A percentile compares a stretch with the other conserved stretches of the same genome.
Evolutionary conservation across 2,797 vertebrate species (phyloP).

Genomic region (Poeciliopsis presidionis): DNA sequence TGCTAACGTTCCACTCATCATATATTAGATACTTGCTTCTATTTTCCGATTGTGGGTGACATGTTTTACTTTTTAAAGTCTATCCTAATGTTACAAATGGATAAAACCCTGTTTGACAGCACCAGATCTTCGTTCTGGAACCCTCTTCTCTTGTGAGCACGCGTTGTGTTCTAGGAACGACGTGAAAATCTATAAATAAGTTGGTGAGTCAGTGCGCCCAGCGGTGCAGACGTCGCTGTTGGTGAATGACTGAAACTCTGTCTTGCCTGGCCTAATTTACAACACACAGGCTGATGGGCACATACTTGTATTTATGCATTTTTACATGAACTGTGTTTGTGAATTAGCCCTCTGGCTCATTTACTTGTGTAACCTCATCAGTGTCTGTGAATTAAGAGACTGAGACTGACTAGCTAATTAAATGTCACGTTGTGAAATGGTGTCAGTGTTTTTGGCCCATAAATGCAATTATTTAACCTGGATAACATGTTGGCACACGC

Average conservation of each 20-base stretch:
- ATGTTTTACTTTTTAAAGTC: slow-evolving; percentile 20
- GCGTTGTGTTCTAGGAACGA: slow-evolving; percentile 24
- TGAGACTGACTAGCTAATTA: not conserved
- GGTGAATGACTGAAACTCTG: slow-evolving; percentile 45
- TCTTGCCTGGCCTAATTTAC: slow-evolving; percentile 43
- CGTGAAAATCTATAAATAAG: slow-evolving; percentile 64
- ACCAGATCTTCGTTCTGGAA: slow-evolving; percentile 41
- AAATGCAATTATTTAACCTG: not conserved
- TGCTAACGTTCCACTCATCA: not conserved
- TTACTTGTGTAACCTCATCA: slow-evolving; percentile 4
- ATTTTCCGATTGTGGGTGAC: not conserved
- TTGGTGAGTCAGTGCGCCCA: slow-evolving; percentile 26
- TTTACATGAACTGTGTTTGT: slow-evolving; percentile 4
- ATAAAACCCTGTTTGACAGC: slow-evolving; percentile 46
- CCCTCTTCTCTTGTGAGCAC: not conserved
- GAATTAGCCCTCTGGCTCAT: not conserved
- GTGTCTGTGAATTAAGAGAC: not conserved
- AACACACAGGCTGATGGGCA: slow-evolving; percentile 3
- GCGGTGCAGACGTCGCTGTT: slow-evolving; percentile 40
- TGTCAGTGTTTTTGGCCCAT: not conserved
- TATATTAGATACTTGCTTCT: not conserved
- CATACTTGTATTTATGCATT: not conserved
- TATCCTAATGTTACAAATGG: slow-evolving; percentile 18
- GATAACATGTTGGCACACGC: not conserved
- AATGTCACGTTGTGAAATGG: not conserved